These are phyloP conservation scores for Smithornis capensis DNA, from an alignment of 2,113 vertebrate genomes.

Conservation along the genomic window DNA sequence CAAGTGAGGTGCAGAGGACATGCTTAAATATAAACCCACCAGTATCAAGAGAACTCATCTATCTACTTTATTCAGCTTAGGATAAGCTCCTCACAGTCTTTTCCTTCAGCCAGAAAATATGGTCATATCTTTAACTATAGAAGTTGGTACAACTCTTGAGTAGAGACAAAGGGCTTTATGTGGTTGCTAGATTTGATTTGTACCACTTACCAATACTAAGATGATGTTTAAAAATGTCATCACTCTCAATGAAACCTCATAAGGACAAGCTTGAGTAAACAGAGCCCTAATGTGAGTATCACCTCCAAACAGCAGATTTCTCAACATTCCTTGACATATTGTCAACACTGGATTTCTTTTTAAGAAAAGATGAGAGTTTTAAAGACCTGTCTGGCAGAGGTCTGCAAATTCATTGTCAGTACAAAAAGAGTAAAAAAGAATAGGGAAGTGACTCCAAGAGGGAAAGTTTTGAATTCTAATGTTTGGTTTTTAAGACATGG, in stretches of 20 bases:
- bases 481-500: not conserved
- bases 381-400: not conserved
- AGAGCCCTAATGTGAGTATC: not conserved
- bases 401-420: conserved; percentile 17
- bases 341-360: conserved; percentile 36
- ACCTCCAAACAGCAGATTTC: too few species aligned
- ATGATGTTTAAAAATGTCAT: conserved; percentile 9
- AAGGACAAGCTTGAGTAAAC: not conserved
- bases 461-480: conserved; percentile 10
- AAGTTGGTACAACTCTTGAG: not conserved
- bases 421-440: not conserved
- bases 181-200: not conserved
- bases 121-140: not conserved
- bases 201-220: not conserved
- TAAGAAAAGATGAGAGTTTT: conserved; percentile 36
- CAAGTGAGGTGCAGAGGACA: not conserved
- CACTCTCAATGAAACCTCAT: not conserved
- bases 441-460: not conserved
- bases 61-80: not conserved
- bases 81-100: not conserved
- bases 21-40: not conserved
- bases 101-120: not conserved
- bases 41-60: not conserved
- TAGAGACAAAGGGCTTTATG: not conserved
- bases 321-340: too few species aligned